Base-by-base conservation (phyloP, 2,113 vertebrate genomes). In the Pseudorhombus dupliciocellatus region DNA sequence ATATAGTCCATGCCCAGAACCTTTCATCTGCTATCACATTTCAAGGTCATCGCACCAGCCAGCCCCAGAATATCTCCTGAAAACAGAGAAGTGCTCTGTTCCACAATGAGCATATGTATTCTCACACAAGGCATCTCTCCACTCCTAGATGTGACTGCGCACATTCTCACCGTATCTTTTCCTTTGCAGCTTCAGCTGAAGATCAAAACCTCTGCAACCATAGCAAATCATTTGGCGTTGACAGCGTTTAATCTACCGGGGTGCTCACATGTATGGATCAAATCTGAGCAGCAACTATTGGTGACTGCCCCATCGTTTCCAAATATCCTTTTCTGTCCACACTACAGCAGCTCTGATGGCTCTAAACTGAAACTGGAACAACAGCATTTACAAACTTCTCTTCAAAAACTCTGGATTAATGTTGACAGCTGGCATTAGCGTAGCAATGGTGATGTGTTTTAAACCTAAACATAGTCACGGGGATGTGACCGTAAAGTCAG, bases 11-110 rank as follows among this genome's bases (percentile, higher is more conserved):
- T 42, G 58, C 22, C 66, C 59, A 20, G 51, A 80, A 66, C 31
- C 64, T 85, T 70, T 80, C 56, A 69, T 70, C 69, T 48, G 1
- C 59, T 76, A 24, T 85, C 64, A 61, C 40, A n/a, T 66, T 59
- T 57, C 63, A 67, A 63, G 25, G 60, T 65, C 73, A 66, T 65
- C 40, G 31, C 66, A 52, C 28, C 58, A 83, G 28, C 31, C 48
- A 70, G 68, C 18, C 52, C 63, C 11, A 66, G 21, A 83, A 57
- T 54, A 70, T 77, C 57, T 48, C n/a, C 0, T 55, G 40, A 63
- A 84, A 75, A 65, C 9, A 9, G 42, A 71, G 46, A 65, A 26
- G 50, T 7, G 18, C 11, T 53, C 12, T 62, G 37, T 48, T 20
- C 57, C 30, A 10, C 24, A n/a, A 44, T 28, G 26, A 22, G 46